phyloP scores from a whole-genome alignment of 2,888 invertebrate species.

The Mesorhabditis belari region DNA sequence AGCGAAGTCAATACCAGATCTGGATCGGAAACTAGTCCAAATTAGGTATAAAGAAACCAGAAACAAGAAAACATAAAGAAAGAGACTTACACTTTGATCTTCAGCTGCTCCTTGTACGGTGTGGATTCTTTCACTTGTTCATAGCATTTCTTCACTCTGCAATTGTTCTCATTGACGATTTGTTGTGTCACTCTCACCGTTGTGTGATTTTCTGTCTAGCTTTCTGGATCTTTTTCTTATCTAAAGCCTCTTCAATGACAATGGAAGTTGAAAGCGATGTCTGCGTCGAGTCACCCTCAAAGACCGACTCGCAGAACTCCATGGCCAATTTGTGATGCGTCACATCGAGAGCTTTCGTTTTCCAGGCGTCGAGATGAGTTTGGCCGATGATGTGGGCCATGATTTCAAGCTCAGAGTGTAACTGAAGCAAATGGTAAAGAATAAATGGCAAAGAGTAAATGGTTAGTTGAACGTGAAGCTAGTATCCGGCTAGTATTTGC shows the following conservation, averaged over 20 bases:
- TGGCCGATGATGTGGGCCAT: constrained; percentile 4
- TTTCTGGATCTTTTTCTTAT: not conserved
- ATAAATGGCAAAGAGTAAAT: too few relatives aligned
- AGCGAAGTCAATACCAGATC: too few relatives aligned
- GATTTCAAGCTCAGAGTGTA: constrained; percentile 1
- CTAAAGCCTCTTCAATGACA: not conserved
- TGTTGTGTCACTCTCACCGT: too few relatives aligned
- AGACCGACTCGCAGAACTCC: not conserved
- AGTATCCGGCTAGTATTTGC: too few relatives aligned
- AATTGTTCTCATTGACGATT: too few relatives aligned
- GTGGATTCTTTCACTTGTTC: too few relatives aligned
- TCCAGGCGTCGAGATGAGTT: not conserved
- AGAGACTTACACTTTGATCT: not conserved
- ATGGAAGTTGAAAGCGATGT: not conserved
- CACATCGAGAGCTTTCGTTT: not conserved
- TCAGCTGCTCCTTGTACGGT: not conserved
- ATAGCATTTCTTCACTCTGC: not conserved
- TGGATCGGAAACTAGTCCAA: not conserved
- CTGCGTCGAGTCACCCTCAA: not conserved
- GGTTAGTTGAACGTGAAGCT: too few relatives aligned
- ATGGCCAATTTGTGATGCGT: not conserved
- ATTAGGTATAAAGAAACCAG: too few relatives aligned
- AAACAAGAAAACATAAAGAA: not conserved
- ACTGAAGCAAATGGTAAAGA: not conserved
- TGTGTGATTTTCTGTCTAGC: not conserved